Evolutionary conservation across 2,888 invertebrate species (phyloP).

Genomic region (Heliconius erato): DNA sequence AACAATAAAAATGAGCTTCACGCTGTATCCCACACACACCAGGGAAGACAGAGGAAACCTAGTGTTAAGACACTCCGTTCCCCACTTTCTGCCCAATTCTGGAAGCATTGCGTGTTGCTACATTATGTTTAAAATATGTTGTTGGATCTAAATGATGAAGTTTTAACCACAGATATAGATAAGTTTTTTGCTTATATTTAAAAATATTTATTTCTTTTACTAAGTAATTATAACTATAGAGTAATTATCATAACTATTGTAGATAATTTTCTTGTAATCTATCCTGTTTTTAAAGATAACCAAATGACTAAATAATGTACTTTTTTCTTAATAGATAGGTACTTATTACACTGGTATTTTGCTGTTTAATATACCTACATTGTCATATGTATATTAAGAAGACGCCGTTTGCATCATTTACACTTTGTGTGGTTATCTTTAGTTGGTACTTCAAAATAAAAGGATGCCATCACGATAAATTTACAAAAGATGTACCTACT

Average conservation of each 20-base stretch:
- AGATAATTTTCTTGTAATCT: background rate
- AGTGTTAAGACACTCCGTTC: no score
- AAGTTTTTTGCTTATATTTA: background rate
- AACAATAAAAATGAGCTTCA: no score
- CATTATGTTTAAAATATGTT: no score
- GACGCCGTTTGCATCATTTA: background rate
- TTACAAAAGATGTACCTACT: no score
- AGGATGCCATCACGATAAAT: no score
- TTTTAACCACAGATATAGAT: background rate
- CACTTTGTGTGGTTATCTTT: no score
- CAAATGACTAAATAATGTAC: background rate
- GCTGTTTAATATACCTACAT: background rate
- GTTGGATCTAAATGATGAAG: background rate
- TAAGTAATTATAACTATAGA: background rate
- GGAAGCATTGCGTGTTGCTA: no score
- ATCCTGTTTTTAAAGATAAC: background rate
- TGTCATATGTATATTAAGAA: background rate
- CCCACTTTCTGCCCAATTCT: no score
- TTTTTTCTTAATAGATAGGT: background rate
- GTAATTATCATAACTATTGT: background rate
- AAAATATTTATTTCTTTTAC: background rate
- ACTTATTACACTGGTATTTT: background rate
- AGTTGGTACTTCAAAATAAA: no score
- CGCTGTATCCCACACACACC: no score
- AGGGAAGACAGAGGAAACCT: no score